These are phyloP conservation scores for Cygnus atratus DNA, from an alignment of 2,113 vertebrate genomes.

Conservation along the genomic window DNA sequence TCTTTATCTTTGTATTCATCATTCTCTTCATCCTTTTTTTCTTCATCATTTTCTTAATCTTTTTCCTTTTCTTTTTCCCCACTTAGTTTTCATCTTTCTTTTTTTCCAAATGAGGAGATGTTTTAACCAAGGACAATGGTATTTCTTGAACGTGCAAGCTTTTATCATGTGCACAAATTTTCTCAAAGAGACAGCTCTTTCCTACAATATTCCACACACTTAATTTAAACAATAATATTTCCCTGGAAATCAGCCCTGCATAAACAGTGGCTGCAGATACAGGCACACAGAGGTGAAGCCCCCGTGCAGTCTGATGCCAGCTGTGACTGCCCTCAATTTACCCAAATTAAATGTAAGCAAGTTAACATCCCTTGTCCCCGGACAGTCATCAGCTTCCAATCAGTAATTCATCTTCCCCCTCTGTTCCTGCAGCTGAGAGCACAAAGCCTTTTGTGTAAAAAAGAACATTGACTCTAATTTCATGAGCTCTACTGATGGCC, in stretches of 20 bases:
- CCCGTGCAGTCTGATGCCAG: fast-evolving
- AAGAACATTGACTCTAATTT: background rate
- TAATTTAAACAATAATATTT: background rate
- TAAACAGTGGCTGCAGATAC: background rate
- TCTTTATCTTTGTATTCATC: no score
- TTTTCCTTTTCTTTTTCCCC: no score
- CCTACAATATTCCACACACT: background rate
- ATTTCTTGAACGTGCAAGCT: background rate
- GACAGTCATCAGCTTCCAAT: background rate
- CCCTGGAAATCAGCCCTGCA: background rate
- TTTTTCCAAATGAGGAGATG: background rate
- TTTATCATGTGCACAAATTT: background rate
- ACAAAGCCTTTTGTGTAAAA: background rate
- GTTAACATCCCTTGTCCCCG: background rate
- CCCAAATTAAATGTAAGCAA: background rate
- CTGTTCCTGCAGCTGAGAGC: background rate
- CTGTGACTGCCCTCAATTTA: background rate
- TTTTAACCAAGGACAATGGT: background rate
- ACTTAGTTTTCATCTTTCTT: background rate
- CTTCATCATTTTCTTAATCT: no score
- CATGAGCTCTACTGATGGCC: background rate
- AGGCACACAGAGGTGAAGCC: background rate
- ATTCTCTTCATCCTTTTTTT: background rate
- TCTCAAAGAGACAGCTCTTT: background rate
- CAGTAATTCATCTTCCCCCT: background rate